Percentiles rank a stretch among this genome's conserved stretches.
These are phyloP conservation scores for Syrmaticus mikado DNA, from an alignment of 2,113 vertebrate species.

Conservation along the genomic window DNA sequence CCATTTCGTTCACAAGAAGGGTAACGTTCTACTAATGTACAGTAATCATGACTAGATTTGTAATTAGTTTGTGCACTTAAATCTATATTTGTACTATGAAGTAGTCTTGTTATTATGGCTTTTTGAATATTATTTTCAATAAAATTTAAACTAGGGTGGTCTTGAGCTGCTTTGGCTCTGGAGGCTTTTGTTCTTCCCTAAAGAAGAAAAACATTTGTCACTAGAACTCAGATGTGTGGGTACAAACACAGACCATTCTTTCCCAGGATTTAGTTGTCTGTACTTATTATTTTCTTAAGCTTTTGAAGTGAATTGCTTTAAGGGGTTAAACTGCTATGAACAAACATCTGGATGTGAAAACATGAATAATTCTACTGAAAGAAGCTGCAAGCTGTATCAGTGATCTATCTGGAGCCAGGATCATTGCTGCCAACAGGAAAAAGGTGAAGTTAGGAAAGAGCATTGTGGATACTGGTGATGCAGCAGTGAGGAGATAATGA, in stretches of 20 bases:
- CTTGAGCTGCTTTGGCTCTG: rapidly evolving
- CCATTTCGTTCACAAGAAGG: background rate
- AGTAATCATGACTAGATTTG: constrained; percentile 29
- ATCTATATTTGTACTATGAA: constrained; percentile 36
- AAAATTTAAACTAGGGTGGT: background rate
- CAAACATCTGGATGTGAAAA: background rate
- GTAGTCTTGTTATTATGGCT: constrained; percentile 1
- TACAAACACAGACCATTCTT: background rate
- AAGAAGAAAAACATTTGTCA: background rate
- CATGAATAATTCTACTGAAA: background rate
- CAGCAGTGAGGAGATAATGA: rapidly evolving
- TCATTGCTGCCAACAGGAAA: background rate
- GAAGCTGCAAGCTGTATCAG: rapidly evolving
- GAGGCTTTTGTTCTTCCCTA: background rate
- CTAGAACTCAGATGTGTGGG: background rate
- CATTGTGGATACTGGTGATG: background rate
- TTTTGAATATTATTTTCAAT: constrained; percentile 40
- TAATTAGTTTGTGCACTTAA: constrained; percentile 7
- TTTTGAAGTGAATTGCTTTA: background rate
- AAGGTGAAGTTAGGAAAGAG: background rate
- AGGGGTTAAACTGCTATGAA: background rate
- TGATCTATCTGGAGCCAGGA: background rate
- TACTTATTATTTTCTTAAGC: background rate
- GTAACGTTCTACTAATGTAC: background rate
- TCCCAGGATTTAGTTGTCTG: background rate